These are phyloP conservation scores for Gastrophysa polygoni DNA, from an alignment of 2,888 invertebrate species.

Conservation along the genomic window DNA sequence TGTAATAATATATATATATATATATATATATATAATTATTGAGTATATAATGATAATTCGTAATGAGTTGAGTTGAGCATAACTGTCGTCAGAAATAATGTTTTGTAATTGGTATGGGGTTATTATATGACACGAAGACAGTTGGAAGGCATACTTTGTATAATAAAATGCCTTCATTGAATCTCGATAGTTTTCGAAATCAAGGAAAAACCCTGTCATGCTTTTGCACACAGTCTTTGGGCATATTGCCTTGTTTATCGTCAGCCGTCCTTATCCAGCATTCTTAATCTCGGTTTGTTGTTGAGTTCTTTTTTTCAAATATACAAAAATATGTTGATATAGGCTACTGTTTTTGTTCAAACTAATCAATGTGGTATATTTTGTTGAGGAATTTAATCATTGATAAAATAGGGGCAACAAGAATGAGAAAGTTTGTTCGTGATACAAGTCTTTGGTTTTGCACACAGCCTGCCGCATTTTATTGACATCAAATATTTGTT, in stretches of 20 bases:
- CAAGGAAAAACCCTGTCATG: neutral
- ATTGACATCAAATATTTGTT: constrained; percentile 26
- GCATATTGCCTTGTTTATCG: constrained; percentile 7
- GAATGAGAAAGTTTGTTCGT: neutral
- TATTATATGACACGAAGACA: no score
- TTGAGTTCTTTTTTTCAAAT: neutral
- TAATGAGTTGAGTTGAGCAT: no score
- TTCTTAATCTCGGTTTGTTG: neutral
- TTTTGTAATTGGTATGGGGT: no score
- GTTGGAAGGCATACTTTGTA: no score
- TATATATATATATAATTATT: no score
- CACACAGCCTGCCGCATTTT: constrained; percentile 24
- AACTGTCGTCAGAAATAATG: no score
- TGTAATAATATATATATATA: no score
- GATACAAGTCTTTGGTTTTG: constrained; percentile 11
- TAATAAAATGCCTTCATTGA: no score
- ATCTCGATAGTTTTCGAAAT: neutral
- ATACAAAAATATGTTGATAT: neutral
- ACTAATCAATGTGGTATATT: neutral
- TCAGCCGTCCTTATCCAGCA: neutral
- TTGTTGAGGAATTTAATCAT: neutral
- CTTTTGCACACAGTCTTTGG: constrained; percentile 27
- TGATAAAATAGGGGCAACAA: neutral
- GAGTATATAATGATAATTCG: no score
- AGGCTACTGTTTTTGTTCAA: neutral